phyloP scores from a whole-genome alignment of 1,140 invertebrate genomes.

The Achroia grisella region DNA sequence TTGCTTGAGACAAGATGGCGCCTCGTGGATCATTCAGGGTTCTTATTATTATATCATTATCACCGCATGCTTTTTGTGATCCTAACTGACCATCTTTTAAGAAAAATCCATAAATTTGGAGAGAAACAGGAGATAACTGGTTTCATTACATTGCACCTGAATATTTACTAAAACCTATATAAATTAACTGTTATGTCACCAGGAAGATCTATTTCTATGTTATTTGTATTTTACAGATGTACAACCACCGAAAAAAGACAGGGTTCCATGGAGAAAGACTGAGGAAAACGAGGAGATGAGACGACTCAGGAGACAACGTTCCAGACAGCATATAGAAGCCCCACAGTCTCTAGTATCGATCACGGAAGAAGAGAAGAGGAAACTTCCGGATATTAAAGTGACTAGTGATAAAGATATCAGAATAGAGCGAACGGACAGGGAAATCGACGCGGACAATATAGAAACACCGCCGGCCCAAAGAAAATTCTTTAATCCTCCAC shows the following conservation, averaged over 20 bases:
- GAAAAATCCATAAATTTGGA: too few species aligned
- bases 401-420: constrained; percentile 48
- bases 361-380: constrained; percentile 73
- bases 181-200: too few species aligned
- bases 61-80: too few species aligned
- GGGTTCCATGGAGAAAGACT: constrained; percentile 82
- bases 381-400: constrained; percentile 56
- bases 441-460: constrained; percentile 93
- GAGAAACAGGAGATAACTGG: too few species aligned
- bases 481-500: constrained; percentile 78
- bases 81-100: too few species aligned
- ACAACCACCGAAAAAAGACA: constrained; percentile 83
- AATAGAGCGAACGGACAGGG: constrained; percentile 77
- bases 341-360: constrained; percentile 69
- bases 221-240: constrained; percentile 74
- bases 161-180: too few species aligned
- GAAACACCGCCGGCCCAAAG: constrained; percentile 89
- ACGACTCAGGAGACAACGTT: constrained; percentile 66
- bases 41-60: too few species aligned
- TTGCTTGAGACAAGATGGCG: too few species aligned
- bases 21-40: too few species aligned
- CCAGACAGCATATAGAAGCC: constrained; percentile 53
- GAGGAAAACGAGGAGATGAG: constrained; percentile 71
- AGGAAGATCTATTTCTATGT: background rate
- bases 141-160: too few species aligned